These are phyloP conservation scores for Hedychridium roseum DNA, from an alignment of 2,888 invertebrate genomes.

Conservation along the genomic window DNA sequence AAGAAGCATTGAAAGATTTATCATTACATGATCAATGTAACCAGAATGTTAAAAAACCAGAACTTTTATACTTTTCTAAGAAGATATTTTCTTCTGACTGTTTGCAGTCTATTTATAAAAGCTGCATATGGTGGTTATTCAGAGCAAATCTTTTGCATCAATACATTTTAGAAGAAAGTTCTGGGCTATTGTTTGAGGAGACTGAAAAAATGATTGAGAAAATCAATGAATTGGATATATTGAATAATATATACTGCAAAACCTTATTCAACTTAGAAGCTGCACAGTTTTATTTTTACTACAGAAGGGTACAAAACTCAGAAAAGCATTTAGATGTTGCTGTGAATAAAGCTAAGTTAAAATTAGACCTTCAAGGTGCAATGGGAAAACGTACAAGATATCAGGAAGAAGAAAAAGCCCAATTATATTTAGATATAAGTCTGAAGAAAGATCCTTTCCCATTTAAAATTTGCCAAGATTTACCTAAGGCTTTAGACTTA, in stretches of 20 bases:
- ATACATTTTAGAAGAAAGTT: conserved; percentile 77
- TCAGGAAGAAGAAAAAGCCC: conserved; percentile 84
- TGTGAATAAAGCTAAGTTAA: conserved; percentile 71
- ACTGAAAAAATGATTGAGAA: conserved; percentile 67
- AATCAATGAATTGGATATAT: conserved; percentile 27
- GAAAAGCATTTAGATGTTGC: conserved; percentile 74
- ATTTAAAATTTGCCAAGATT: conserved; percentile 62
- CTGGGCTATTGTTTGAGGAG: conserved; percentile 72
- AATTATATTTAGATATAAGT: conserved; percentile 77
- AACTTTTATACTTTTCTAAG: conserved; percentile 61
- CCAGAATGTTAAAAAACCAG: conserved; percentile 49
- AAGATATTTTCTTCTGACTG: conserved; percentile 51
- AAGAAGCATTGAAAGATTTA: conserved; percentile 52
- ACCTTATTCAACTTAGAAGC: conserved; percentile 68
- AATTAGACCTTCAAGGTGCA: conserved; percentile 76
- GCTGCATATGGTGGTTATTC: conserved; percentile 72
- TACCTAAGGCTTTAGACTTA: conserved; percentile 75
- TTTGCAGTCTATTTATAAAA: conserved; percentile 64
- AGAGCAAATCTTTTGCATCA: conserved; percentile 80
- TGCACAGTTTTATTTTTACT: conserved; percentile 75
- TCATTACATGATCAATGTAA: conserved; percentile 58
- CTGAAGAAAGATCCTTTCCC: conserved; percentile 62
- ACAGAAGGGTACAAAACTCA: conserved; percentile 76
- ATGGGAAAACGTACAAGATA: conserved; percentile 91
- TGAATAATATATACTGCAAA: conserved; percentile 39